phyloP scores from a whole-genome alignment of 1,140 invertebrate genomes.

The Brachystomella parvula region DNA sequence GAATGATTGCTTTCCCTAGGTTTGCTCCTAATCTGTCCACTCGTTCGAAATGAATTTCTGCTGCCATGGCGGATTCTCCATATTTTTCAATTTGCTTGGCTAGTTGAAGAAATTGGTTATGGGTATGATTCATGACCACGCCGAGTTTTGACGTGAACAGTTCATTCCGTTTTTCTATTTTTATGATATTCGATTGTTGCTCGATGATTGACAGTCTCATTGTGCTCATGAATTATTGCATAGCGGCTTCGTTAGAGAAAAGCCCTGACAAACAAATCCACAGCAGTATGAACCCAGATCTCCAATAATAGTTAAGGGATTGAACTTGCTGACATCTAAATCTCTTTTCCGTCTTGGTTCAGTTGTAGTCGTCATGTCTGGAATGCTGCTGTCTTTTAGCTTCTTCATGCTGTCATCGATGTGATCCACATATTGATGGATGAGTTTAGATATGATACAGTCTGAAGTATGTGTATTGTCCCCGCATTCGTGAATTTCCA shows the following conservation, averaged over 20 bases:
- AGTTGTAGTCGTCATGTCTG: too few species aligned
- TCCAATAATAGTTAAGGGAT: neutral
- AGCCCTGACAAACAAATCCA: neutral
- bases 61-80: too few species aligned
- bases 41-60: too few species aligned
- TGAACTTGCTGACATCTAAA: neutral
- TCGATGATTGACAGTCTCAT: neutral
- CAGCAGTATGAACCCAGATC: neutral
- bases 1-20: too few species aligned
- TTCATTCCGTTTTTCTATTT: neutral
- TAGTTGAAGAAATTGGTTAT: neutral
- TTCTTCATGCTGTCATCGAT: neutral
- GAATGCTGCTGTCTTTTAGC: neutral
- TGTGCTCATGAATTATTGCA: neutral
- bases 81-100: neutral
- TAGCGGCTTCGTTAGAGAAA: neutral
- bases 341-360: neutral
- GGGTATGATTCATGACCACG: neutral
- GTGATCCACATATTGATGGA: neutral
- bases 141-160: neutral
- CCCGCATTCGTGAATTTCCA: neutral
- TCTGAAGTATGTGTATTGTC: neutral
- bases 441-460: neutral
- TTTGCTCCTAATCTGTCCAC: too few species aligned
- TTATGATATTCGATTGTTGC: neutral